Percentiles rank a stretch among this genome's conserved stretches.
Conservation (phyloP, 64 coral and sea anemone species). For the Montipora cactus region DNA sequence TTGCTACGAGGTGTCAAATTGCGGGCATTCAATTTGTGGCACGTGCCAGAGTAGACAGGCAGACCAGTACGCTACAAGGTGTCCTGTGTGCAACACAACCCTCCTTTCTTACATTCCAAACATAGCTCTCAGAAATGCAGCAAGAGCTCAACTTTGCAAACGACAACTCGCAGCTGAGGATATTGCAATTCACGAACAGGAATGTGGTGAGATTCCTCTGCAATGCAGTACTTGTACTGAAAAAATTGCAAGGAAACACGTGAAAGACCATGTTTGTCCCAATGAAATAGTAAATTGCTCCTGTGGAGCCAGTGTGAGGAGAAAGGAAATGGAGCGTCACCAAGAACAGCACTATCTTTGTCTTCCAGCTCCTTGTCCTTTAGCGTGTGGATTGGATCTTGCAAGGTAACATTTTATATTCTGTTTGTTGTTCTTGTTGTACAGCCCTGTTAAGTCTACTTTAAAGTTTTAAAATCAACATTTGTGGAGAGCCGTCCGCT, state of each 20-base stretch:
- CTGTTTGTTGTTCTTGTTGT: no score
- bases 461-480: no score
- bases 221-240: neutral
- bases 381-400: neutral
- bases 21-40: neutral
- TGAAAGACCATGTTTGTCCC: no score
- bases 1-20: neutral
- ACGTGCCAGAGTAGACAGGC: neutral
- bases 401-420: neutral
- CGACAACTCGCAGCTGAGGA: neutral
- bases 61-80: neutral
- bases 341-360: neutral
- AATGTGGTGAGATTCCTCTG: constrained; percentile 12
- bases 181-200: neutral
- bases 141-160: neutral
- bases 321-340: neutral
- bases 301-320: neutral
- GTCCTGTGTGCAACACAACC: neutral
- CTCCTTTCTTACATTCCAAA: neutral
- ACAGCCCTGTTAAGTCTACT: no score
- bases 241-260: no score
- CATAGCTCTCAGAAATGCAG: constrained; percentile 17
- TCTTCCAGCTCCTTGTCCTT: neutral
- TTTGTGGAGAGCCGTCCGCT: no score
- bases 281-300: neutral